Conservation (phyloP, 2,113 vertebrate genomes). For the Caloenas nicobarica region DNA sequence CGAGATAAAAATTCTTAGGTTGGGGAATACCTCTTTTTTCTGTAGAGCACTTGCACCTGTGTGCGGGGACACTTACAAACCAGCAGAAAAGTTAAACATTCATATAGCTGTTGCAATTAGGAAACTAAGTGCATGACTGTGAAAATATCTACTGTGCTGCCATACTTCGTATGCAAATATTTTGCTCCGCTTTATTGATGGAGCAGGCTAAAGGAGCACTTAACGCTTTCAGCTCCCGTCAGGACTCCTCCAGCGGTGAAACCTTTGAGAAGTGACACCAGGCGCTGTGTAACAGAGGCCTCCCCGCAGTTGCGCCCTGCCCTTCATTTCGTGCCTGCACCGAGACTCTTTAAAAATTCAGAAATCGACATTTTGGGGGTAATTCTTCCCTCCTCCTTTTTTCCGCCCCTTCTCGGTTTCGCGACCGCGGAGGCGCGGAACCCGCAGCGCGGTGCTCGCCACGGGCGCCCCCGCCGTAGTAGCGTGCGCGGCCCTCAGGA, state of each 20-base stretch:
- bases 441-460: background rate
- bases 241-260: background rate
- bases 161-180: fast-evolving
- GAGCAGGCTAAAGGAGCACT: background rate
- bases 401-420: background rate
- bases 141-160: background rate
- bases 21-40: background rate
- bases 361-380: background rate
- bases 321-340: background rate
- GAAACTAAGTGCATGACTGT: background rate
- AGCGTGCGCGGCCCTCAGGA: background rate
- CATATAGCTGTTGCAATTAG: background rate
- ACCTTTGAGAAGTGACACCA: fast-evolving
- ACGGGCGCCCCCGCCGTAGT: background rate
- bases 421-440: too few species aligned
- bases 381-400: too few species aligned
- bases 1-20: fast-evolving
- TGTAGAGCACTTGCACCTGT: fast-evolving
- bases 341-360: background rate
- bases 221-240: background rate
- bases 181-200: background rate
- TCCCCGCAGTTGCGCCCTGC: background rate
- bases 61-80: background rate
- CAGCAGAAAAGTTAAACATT: background rate
- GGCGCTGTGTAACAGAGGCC: background rate